Percentiles rank a stretch among this genome's conserved stretches.
These are phyloP conservation scores for Drosophila nr. perissopoda DNA, from an alignment of 2,888 invertebrate genomes.

Conservation along the genomic window DNA sequence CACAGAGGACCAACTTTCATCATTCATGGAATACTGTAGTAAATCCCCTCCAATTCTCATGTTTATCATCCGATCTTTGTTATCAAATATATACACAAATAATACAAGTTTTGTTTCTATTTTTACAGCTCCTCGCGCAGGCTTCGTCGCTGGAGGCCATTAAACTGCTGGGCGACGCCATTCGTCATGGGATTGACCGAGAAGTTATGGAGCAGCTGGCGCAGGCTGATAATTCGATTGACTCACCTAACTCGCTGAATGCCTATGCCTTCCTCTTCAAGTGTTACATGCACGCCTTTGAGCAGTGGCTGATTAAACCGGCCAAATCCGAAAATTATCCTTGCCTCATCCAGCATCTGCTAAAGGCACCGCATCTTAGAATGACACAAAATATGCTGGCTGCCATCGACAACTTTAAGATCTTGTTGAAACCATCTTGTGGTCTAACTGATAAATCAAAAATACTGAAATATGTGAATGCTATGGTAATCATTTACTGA, in stretches of 20 bases:
- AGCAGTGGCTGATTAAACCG: conserved; percentile 7
- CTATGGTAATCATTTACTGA: not conserved
- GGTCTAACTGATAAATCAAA: conserved; percentile 1
- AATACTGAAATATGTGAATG: not conserved
- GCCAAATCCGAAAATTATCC: conserved; percentile 16
- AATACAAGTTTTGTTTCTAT: not conserved
- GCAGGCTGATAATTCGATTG: not conserved
- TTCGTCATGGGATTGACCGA: not conserved
- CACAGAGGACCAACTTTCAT: not conserved
- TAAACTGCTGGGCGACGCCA: conserved; percentile 17
- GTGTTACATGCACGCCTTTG: conserved; percentile 35
- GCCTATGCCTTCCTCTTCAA: conserved; percentile 25
- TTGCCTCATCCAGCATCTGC: conserved; percentile 18
- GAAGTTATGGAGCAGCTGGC: conserved; percentile 24
- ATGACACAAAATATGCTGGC: not conserved
- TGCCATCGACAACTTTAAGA: conserved; percentile 17
- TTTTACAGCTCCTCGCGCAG: conserved; percentile 16
- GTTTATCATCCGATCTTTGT: not conserved
- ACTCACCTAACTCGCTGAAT: not conserved
- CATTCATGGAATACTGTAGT: not conserved
- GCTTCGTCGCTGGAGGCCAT: conserved; percentile 31
- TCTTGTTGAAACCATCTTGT: conserved; percentile 4
- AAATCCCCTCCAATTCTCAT: not conserved
- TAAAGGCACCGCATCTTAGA: conserved; percentile 22
- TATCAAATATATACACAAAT: not conserved